phyloP scores from a whole-genome alignment of 2,888 invertebrate species.

The Rhopalosiphum nymphaeae region DNA sequence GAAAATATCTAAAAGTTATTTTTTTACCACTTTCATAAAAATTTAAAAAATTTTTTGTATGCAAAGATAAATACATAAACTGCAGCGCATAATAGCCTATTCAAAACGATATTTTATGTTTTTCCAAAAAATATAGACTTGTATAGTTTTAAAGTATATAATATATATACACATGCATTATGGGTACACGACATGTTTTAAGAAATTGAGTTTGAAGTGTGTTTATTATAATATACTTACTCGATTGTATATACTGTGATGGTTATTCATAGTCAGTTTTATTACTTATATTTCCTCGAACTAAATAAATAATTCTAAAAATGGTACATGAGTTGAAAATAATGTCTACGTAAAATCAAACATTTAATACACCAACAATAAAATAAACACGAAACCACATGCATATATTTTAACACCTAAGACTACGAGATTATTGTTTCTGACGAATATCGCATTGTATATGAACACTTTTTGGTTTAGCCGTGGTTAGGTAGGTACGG shows the following conservation, averaged over 20 bases:
- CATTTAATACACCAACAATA: not conserved
- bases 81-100: not conserved
- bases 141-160: not conserved
- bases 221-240: not conserved
- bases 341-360: not conserved
- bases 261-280: not conserved
- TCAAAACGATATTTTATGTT: not conserved
- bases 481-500: not conserved
- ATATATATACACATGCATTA: not conserved
- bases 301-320: not conserved
- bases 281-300: not conserved
- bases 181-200: not conserved
- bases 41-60: too few relatives aligned
- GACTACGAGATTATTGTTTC: slow-evolving; percentile 42
- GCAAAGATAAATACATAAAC: not conserved
- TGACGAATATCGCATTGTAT: slow-evolving; percentile 27
- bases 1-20: not conserved
- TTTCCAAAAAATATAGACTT: not conserved
- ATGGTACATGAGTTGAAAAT: not conserved
- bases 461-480: not conserved
- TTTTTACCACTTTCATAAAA: not conserved
- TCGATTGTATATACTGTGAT: not conserved
- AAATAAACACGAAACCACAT: not conserved
- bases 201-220: not conserved
- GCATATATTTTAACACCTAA: slow-evolving; percentile 14